phyloP scores from a whole-genome alignment of 2,888 invertebrate species.

The Antheraea yamamai region DNA sequence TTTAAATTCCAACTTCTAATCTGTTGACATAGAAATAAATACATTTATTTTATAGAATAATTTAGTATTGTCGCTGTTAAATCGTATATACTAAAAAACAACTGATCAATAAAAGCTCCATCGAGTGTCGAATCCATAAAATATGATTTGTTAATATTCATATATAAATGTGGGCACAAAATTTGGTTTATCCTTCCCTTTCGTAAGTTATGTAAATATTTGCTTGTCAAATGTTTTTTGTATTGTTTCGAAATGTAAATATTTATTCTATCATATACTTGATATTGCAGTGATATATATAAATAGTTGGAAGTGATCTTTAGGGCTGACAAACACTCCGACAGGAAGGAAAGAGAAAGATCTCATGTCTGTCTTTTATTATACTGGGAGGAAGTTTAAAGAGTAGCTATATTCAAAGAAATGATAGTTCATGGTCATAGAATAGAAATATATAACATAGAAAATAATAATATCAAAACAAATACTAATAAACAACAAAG shows the following conservation, averaged over 20 bases:
- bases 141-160: not conserved
- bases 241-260: not conserved
- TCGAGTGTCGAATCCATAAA: not conserved
- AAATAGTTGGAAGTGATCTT: too few relatives aligned
- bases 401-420: too few relatives aligned
- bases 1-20: not conserved
- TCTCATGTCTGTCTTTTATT: too few relatives aligned
- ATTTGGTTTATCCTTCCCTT: not conserved
- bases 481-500: too few relatives aligned
- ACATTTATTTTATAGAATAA: not conserved
- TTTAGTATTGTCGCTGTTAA: not conserved
- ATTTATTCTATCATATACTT: not conserved
- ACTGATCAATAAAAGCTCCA: not conserved
- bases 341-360: too few relatives aligned
- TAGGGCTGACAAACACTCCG: too few relatives aligned
- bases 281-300: too few relatives aligned
- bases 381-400: too few relatives aligned
- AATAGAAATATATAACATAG: too few relatives aligned
- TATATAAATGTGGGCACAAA: not conserved
- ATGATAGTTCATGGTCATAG: too few relatives aligned
- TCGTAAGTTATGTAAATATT: not conserved
- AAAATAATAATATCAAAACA: too few relatives aligned
- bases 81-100: not conserved
- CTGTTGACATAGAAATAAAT: not conserved
- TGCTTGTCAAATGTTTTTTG: not conserved